Evolutionary conservation across 2,113 vertebrate genomes (phyloP).

Genomic region (Illadopsis cleaveri): DNA sequence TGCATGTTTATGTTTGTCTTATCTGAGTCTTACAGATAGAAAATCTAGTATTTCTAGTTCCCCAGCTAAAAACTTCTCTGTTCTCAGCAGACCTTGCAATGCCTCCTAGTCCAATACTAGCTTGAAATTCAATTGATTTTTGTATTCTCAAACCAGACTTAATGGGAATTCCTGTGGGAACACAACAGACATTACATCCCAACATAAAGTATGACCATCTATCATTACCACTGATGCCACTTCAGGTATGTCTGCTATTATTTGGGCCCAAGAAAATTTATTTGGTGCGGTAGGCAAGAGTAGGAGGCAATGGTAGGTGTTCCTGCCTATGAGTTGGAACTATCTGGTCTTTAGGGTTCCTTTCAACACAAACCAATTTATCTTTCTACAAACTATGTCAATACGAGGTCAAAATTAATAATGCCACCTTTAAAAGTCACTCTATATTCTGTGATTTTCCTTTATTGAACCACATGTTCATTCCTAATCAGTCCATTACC

Average conservation of each 20-base stretch:
- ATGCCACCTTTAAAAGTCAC: background rate
- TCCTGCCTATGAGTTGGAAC: background rate
- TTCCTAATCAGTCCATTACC: background rate
- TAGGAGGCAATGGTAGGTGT: background rate
- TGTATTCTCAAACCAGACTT: background rate
- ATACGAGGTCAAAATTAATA: background rate
- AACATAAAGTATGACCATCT: background rate
- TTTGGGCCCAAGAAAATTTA: background rate
- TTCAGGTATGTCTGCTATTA: background rate
- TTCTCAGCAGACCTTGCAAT: background rate
- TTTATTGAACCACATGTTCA: background rate
- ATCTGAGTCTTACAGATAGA: background rate
- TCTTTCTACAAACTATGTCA: background rate
- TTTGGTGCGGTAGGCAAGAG: background rate
- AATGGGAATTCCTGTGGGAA: background rate
- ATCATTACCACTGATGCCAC: background rate
- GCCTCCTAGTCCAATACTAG: background rate
- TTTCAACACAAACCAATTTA: background rate
- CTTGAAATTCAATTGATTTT: background rate
- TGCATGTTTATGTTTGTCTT: background rate
- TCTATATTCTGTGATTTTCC: background rate
- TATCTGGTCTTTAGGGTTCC: background rate
- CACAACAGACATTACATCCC: background rate
- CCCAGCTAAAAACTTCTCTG: background rate
- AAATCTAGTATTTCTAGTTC: background rate